Evolutionary conservation across 2,888 invertebrate species (phyloP).

Genomic region (Parasteatoda lunata): DNA sequence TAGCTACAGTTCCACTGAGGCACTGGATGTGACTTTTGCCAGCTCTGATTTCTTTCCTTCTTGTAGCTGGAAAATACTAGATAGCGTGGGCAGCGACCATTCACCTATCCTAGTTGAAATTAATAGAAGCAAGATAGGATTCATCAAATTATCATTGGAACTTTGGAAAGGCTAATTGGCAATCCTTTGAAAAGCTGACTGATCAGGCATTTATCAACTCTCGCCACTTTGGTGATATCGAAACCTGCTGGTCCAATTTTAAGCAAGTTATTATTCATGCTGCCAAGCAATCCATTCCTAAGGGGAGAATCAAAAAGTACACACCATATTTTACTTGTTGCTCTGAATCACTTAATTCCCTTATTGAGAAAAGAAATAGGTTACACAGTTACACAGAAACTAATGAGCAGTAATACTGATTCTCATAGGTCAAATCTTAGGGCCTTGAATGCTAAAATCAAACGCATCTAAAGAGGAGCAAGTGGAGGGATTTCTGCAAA

Average conservation of each 20-base stretch:
- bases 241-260: too few species aligned
- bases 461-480: not conserved
- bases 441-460: not conserved
- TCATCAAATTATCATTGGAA: too few species aligned
- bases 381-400: not conserved
- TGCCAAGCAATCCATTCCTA: too few species aligned
- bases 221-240: too few species aligned
- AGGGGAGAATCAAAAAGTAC: too few species aligned
- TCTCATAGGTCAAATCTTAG: not conserved
- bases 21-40: not conserved
- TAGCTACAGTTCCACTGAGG: not conserved
- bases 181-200: too few species aligned
- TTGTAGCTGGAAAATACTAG: not conserved
- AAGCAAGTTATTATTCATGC: too few species aligned
- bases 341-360: not conserved
- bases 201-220: too few species aligned
- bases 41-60: not conserved
- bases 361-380: not conserved
- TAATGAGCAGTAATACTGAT: not conserved
- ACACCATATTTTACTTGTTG: not conserved
- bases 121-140: not conserved
- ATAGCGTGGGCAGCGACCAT: not conserved
- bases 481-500: too few species aligned
- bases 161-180: too few species aligned
- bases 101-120: not conserved